A percentile compares a stretch with the other conserved stretches of the same genome.
Conservation (phyloP, 2,888 invertebrate species). For the Agrotis clavis region DNA sequence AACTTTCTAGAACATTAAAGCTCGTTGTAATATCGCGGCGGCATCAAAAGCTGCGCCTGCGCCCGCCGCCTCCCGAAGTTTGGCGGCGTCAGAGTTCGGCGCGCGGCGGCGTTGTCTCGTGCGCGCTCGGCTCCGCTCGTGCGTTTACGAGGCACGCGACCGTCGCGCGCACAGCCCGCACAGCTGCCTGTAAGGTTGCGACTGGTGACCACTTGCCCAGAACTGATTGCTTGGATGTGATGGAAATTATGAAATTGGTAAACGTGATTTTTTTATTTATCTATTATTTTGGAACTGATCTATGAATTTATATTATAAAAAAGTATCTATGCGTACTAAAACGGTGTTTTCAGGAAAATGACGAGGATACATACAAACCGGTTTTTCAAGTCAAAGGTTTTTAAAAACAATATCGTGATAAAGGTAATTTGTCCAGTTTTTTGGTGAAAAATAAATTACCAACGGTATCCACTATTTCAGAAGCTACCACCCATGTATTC, state of each 20-base stretch:
- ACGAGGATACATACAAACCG: neutral
- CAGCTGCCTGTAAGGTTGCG: constrained; percentile 70
- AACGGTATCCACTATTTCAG: constrained; percentile 12
- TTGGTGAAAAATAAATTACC: neutral
- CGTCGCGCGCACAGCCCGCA: constrained; percentile 79
- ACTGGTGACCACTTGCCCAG: constrained; percentile 80
- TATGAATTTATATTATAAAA: neutral
- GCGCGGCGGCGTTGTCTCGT: constrained; percentile 72
- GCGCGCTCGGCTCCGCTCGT: constrained; percentile 80
- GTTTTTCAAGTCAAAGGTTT: too few species aligned
- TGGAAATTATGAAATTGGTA: constrained; percentile 60
- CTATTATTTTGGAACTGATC: neutral
- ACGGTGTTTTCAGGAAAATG: neutral
- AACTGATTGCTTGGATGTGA: constrained; percentile 79
- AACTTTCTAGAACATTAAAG: constrained; percentile 23
- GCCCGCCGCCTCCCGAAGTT: constrained; percentile 44
- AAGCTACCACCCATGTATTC: constrained; percentile 27
- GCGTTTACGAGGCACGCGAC: constrained; percentile 86
- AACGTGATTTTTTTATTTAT: constrained; percentile 26
- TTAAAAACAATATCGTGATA: too few species aligned
- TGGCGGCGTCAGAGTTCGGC: constrained; percentile 59
- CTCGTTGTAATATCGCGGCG: constrained; percentile 34
- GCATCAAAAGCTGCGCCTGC: constrained; percentile 56
- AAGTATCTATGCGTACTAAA: neutral
- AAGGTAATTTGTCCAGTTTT: neutral